A percentile compares a stretch with the other conserved stretches of the same genome.
These are phyloP conservation scores for Drosophila acutilabella DNA, from an alignment of 2,888 invertebrate genomes.

Conservation along the genomic window DNA sequence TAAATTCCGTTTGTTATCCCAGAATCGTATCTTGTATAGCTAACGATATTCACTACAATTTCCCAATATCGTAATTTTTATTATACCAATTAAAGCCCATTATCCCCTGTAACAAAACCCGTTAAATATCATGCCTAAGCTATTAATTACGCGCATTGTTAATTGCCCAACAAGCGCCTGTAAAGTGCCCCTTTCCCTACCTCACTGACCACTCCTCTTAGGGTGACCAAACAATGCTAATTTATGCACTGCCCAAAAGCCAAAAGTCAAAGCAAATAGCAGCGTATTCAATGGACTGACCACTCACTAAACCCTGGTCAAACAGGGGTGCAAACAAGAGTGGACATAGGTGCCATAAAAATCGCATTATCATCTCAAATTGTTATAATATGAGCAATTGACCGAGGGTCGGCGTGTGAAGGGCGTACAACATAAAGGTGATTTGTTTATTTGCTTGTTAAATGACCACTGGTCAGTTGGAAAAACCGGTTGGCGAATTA, in stretches of 20 bases:
- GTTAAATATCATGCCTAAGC: constrained; percentile 34
- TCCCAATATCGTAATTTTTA: not conserved
- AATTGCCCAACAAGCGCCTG: constrained; percentile 58
- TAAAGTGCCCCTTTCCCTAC: constrained; percentile 19
- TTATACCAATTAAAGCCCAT: constrained; percentile 1
- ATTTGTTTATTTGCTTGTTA: constrained; percentile 39
- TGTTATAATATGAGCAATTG: constrained; percentile 47
- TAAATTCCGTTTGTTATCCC: too few relatives aligned
- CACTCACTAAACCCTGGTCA: constrained; percentile 47
- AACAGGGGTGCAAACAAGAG: constrained; percentile 54
- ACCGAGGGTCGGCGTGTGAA: constrained; percentile 19
- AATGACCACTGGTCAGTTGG: constrained; percentile 56
- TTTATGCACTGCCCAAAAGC: constrained; percentile 76
- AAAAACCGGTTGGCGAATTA: constrained; percentile 33
- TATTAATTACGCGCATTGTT: constrained; percentile 64
- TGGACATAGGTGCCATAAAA: constrained; percentile 58
- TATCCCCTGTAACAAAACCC: not conserved
- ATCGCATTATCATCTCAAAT: constrained; percentile 68
- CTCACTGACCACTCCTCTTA: not conserved
- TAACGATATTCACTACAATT: not conserved
- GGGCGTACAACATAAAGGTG: constrained; percentile 3
- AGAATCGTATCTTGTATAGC: not conserved
- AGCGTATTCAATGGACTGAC: constrained; percentile 65
- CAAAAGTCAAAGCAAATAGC: constrained; percentile 73
- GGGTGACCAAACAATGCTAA: constrained; percentile 59